Percentiles rank a stretch among this genome's conserved stretches.
phyloP scores from a whole-genome alignment of 2,888 invertebrate species.

The Ceramica pisi region DNA sequence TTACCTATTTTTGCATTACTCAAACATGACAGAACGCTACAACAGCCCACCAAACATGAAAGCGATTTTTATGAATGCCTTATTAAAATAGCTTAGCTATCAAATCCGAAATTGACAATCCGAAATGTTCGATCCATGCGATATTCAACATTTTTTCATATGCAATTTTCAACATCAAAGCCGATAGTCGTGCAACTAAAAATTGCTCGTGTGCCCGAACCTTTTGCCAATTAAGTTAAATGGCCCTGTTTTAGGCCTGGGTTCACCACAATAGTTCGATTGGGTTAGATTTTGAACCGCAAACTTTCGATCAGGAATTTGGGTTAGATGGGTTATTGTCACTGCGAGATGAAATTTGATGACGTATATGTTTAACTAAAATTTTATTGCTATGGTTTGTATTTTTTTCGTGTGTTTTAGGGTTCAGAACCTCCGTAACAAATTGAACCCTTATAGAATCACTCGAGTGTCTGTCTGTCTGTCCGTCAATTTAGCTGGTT shows the following conservation, averaged over 20 bases:
- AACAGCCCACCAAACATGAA: background rate
- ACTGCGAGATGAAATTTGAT: constrained; percentile 26
- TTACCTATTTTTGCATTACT: background rate
- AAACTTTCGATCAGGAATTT: constrained; percentile 39
- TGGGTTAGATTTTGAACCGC: constrained; percentile 41
- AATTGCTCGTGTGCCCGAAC: constrained; percentile 7
- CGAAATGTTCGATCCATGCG: too few species aligned
- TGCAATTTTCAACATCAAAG: constrained; percentile 31
- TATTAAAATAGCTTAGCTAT: background rate
- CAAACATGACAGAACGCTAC: background rate
- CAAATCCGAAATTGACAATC: constrained; percentile 6
- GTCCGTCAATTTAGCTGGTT: too few species aligned
- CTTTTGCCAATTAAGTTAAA: constrained; percentile 46
- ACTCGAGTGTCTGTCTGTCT: too few species aligned
- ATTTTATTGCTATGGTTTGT: background rate
- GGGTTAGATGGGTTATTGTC: constrained; percentile 8
- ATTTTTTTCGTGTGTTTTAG: too few species aligned
- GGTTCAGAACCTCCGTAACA: too few species aligned
- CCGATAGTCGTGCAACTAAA: constrained; percentile 1
- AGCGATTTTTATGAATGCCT: constrained; percentile 2
- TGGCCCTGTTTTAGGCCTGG: constrained; percentile 32
- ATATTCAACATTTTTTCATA: background rate
- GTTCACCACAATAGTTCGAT: constrained; percentile 54
- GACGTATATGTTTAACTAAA: constrained; percentile 7
- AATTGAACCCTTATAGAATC: too few species aligned